Base-by-base conservation (phyloP, 2,797 vertebrate genomes). In the Glossophaga mutica region DNA sequence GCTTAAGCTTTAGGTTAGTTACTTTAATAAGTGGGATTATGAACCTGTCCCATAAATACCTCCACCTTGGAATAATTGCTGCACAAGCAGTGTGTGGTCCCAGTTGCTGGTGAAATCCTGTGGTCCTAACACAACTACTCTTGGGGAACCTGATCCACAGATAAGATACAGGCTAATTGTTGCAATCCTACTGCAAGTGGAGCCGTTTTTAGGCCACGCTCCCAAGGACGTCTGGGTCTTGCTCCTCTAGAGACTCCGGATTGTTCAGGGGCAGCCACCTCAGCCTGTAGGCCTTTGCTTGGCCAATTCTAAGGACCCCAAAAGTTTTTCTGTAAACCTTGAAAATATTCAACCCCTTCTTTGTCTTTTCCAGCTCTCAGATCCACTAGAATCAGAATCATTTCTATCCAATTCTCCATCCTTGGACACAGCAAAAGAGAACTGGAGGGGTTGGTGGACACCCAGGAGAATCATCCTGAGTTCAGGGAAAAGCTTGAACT, bases 51-150 rank as follows among this genome's bases (percentile, higher is more conserved):
- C 96, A 92, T 79, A 97, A 94, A 82, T 79, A 96, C 70, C 44
- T 91, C 34, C 92, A 96, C 93, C 95, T 97, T 48, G 32, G 62
- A 96, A 95, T 98, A 98, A 98, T 96, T 97, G 97, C 96, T 94
- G 81, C 86, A 92, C 81, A 95, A 97, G 95, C 96, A 97, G 93
- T 86, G 86, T 95, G 97, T 97, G 97, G 94, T 94, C 95, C 62
- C 97, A 87, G 96, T 90, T 65, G 97, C 95, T 96, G 93, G 82
- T 98, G 93, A 95, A 98, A 98, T 90, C 96, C 94, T 95, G 90
- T 92, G 48, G 96, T 94, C 93, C 86, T 98, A 91, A 97, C 94
- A 90, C 96, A 98, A 94, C 95, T 97, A 94, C 94, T 95, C 89
- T 95, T 52, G 73, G 67, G 92, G 70, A 74, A 89, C 88, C 84